Percentiles rank a stretch among this genome's conserved stretches.
Evolutionary conservation across 2,113 vertebrate species (phyloP).

Genomic region (Prionailurus bengalensis): DNA sequence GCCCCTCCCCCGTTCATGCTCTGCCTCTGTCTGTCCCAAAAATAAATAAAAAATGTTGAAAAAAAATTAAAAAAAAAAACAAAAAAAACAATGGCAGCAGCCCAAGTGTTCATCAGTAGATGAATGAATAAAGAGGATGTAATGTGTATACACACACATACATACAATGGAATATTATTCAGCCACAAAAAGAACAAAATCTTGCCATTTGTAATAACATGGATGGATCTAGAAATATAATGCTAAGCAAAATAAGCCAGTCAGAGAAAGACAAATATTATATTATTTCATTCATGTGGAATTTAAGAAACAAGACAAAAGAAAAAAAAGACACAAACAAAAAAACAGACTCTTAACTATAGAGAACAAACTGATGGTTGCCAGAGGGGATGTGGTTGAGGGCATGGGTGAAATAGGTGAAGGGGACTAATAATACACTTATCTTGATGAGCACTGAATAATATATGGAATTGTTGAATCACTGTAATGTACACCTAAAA

Average conservation of each 20-base stretch:
- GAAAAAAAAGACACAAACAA: background rate
- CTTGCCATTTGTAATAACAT: background rate
- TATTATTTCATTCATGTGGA: background rate
- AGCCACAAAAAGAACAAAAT: background rate
- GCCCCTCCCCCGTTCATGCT: too few relatives aligned
- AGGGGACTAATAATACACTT: background rate
- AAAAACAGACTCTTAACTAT: background rate
- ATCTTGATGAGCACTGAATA: background rate
- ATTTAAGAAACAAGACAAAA: background rate
- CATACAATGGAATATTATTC: too few relatives aligned
- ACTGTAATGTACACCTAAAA: background rate
- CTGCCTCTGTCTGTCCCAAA: too few relatives aligned
- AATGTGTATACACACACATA: too few relatives aligned
- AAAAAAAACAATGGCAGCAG: background rate
- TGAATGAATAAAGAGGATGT: background rate
- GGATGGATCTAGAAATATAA: background rate
- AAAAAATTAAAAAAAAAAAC: too few relatives aligned
- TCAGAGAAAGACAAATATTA: background rate
- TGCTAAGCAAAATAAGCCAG: background rate
- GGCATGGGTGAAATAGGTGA: background rate
- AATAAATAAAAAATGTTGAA: too few relatives aligned
- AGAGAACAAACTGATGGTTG: background rate
- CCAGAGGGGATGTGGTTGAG: background rate
- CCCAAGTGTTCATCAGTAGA: background rate
- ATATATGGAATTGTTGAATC: background rate